A percentile compares a stretch with the other conserved stretches of the same genome.
Evolutionary conservation across 2,797 vertebrate species (phyloP).

Genomic region (Peromyscus nudipes): DNA sequence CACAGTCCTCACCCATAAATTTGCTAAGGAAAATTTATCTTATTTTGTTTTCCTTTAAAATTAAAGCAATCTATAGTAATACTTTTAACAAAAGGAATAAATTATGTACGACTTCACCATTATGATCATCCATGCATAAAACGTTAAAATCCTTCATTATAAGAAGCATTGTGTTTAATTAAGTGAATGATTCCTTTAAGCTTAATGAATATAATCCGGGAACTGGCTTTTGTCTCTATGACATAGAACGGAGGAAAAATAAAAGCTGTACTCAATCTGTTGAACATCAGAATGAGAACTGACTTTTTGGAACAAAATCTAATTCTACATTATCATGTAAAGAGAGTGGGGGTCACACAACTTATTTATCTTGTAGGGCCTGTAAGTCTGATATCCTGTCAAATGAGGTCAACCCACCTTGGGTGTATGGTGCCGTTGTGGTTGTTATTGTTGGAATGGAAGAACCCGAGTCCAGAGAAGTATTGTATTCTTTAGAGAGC

Average conservation of each 20-base stretch:
- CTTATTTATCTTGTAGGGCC: not conserved
- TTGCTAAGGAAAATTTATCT: not conserved
- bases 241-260: not conserved
- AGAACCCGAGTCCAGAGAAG: not conserved
- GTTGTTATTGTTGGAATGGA: not conserved
- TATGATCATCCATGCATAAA: not conserved
- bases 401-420: not conserved
- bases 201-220: not conserved
- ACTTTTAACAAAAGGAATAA: conserved; percentile 39
- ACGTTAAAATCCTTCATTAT: not conserved
- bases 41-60: conserved; percentile 5
- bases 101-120: not conserved
- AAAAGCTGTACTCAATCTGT: conserved; percentile 37
- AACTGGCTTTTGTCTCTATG: not conserved
- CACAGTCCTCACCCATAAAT: not conserved
- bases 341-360: not conserved
- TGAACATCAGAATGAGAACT: conserved; percentile 37
- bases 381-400: not conserved
- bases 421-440: not conserved
- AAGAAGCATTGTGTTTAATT: not conserved
- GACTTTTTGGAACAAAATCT: conserved; percentile 1
- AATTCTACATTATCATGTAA: not conserved
- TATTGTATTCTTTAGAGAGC: not conserved
- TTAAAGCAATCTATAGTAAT: not conserved
- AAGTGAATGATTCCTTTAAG: not conserved